Evolutionary conservation across 2,797 vertebrate genomes (phyloP), one percentile per base, ranked within the genome.

Genomic region (Tragopan temminckii): DNA sequence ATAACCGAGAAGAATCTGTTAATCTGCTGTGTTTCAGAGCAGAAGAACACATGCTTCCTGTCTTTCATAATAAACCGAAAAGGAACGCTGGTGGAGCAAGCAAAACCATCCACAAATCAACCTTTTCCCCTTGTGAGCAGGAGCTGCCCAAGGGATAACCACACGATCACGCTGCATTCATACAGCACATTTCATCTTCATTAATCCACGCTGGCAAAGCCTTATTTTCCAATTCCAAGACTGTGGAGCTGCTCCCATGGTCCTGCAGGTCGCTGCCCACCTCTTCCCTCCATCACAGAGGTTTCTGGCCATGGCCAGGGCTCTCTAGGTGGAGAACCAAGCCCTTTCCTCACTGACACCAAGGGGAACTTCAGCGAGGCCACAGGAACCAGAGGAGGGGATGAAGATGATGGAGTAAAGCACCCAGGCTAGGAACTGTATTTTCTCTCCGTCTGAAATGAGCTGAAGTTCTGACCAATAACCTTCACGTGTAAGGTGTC

Each of bases 91-190:
- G 86, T 81, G 92, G 79, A 87, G 59, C 64, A 59, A 93, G 76
- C n/a, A 71, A 90, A 95, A 78, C 70, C 75, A 89, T 92, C 76
- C 80, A 83, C 88, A 94, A 92, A 90, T 92, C 92, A 93, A 94
- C 93, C 93, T 96, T 80, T 95, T 95, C 93, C 93, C 88, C 71
- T 93, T 83, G 86, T 8, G 50, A 95, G 92, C 69, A 68, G 58
- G 81, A 85, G 84, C 62, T 87, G 93, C 95, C 94, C 86, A 89
- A 75, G 89, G 93, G 84, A 61, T 74, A 96, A 90, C 7, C 4
- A 70, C 89, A 69, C 1, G 2, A 66, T 64, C 81, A 31, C 2
- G 14, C 83, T 78, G 77, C 61, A 87, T 90, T 95, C 90, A 79
- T 55, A 62, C 83, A 93, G 86, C 78, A 68, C 80, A 80, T 90